Base-by-base conservation (phyloP, 2,797 vertebrate genomes). In the Eutrigla gurnardus region DNA sequence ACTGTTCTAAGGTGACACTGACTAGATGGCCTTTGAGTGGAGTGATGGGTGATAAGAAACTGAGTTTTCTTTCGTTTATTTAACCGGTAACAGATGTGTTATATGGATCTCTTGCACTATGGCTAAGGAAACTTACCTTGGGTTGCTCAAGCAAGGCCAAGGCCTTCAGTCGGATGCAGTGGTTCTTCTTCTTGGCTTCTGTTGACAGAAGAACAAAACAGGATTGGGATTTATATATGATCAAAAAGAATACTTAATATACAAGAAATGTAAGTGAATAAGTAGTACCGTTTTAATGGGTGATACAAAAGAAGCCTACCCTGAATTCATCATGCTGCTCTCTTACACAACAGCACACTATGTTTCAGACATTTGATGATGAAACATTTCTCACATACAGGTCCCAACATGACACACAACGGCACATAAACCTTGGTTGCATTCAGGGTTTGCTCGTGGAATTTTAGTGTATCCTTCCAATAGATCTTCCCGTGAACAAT, bases 71-170 rank as follows among this genome's bases (percentile, higher is more conserved):
- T 65, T 67, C 6, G 10, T 57, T 53, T n/a, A 18, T 50, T 15
- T 18, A 67, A 47, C n/a, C 32, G 53, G 13, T 53, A 39, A 46
- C 62, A 74, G 33, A 70, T 73, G 32, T 75, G 15, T 12, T 60
- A 12, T 73, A 69, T 37, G 36, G 15, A 65, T 52, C 7, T 54
- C 54, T 70, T 57, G 43, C 15, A 70, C 57, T 57, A 46, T 17
- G 58, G 71, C 17, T 58, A 6, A 65, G 37, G 37, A 86, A 46
- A 86, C 90, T 73, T 88, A 95, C 94, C 90, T 89, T 68, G 75
- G 90, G 89, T 88, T 89, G 91, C 91, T 93, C 88, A 94, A 88
- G 91, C 90, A 87, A 91, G 84, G 80, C 86, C 85, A 82, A 89
- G 81, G 88, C 79, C 85, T 80, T 88, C 80, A 70, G 67, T 89